Evolutionary conservation across 2,888 invertebrate species (phyloP).

Genomic region (Papilio gigon): DNA sequence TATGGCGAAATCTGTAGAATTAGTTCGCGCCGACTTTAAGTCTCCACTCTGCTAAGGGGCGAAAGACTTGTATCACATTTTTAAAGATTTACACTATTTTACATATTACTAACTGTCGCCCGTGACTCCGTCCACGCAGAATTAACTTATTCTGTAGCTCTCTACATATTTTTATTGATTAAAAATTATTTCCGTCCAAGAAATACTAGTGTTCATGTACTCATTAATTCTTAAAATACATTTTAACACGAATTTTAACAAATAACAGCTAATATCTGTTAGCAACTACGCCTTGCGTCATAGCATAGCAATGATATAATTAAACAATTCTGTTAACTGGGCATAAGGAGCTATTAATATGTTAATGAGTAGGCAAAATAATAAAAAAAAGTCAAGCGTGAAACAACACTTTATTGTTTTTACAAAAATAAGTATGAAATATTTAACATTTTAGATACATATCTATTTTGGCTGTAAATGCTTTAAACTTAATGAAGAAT

Average conservation of each 20-base stretch:
- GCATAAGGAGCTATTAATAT: too few species aligned
- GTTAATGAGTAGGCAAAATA: not conserved
- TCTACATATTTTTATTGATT: too few species aligned
- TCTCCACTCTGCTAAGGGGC: constrained; percentile 55
- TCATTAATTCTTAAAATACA: too few species aligned
- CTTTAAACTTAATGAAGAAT: constrained; percentile 16
- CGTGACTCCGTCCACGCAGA: too few species aligned
- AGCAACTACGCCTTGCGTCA: not conserved
- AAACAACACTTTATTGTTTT: constrained; percentile 28
- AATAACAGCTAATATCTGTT: too few species aligned
- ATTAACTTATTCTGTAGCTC: too few species aligned
- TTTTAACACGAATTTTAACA: too few species aligned
- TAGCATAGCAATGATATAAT: not conserved
- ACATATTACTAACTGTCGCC: too few species aligned
- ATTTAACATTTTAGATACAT: constrained; percentile 13
- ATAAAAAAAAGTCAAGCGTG: constrained; percentile 23
- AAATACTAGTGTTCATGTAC: too few species aligned
- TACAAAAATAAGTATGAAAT: constrained; percentile 38
- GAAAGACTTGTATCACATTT: constrained; percentile 30
- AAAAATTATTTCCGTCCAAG: too few species aligned
- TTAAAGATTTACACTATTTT: not conserved
- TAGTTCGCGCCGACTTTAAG: constrained; percentile 73
- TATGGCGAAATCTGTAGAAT: constrained; percentile 76
- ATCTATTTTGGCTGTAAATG: constrained; percentile 11
- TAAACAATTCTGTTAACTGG: not conserved